Conservation (phyloP, 2,113 vertebrate genomes). For the Cavia aperea region DNA sequence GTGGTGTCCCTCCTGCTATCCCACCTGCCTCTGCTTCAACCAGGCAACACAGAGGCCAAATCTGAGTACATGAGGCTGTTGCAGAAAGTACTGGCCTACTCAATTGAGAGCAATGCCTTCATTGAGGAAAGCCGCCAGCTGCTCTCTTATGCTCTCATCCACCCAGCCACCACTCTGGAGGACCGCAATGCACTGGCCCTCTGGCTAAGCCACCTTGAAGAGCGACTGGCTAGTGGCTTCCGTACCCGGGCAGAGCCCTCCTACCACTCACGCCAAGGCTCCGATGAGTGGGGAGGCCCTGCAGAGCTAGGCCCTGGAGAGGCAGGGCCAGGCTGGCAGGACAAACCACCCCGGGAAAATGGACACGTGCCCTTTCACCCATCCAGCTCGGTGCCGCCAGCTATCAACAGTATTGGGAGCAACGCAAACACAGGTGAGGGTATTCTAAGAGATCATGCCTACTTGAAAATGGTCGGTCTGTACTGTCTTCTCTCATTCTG, state of each 20-base stretch:
- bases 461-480: background rate
- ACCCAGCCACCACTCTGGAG: constrained; percentile 93
- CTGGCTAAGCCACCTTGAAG: constrained; percentile 94
- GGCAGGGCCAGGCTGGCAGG: constrained; percentile 84
- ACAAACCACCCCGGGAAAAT: constrained; percentile 87
- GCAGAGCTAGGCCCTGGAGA: constrained; percentile 81
- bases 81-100: constrained; percentile 92
- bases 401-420: constrained; percentile 82
- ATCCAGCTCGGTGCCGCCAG: constrained; percentile 80
- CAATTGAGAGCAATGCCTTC: constrained; percentile 93
- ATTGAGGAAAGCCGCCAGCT: constrained; percentile 95
- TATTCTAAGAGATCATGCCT: background rate
- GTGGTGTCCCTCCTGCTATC: constrained; percentile 90
- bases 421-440: constrained; percentile 81
- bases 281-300: constrained; percentile 86
- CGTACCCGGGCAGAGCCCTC: constrained; percentile 76
- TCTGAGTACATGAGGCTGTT: constrained; percentile 96
- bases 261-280: constrained; percentile 86
- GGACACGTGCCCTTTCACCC: constrained; percentile 86
- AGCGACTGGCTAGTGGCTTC: constrained; percentile 85
- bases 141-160: constrained; percentile 94
- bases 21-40: constrained; percentile 92
- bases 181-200: constrained; percentile 92
- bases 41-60: constrained; percentile 92
- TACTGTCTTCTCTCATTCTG: background rate